Evolutionary conservation across 2,888 invertebrate species (phyloP), one percentile per base, ranked within the genome.

Genomic region (Drosophila anceps): DNA sequence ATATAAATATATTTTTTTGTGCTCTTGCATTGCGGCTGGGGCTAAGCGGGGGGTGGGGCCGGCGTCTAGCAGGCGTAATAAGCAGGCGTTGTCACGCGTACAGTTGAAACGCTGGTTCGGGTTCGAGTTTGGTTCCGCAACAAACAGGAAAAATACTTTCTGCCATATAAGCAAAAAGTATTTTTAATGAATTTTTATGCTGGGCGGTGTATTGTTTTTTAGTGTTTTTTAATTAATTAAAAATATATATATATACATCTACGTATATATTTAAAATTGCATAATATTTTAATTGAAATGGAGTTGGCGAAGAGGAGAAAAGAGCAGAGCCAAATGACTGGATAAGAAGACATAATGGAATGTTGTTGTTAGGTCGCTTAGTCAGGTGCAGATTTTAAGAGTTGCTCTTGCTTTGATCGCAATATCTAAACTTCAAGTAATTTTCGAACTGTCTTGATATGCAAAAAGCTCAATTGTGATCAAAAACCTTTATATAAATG

Each of bases 191-290:
- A 87, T 89, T 84, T 84, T 86, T 80, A 69, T 80, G 69, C 71
- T 70, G 83, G 69, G 57, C 51, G 60, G 81, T 55, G 59, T 76
- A 78, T 86, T 83, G 79, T 80, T 76, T 88, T 76, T 77, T 73
- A 88, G 73, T 81, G 84, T 81, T 78, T 82, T 87, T 79, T 88
- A 86, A 88, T 86, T 90, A 86, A 86, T 88, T 84, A 81, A 88
- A 86, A 87, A 84, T 79, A 59, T 37, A 58, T 33, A 88, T 71
- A 79, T 75, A 43, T 20, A 29, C 5, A 82, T 75, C 79, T 73
- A 10, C 9, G 15, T 44, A 41, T 43, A 79, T 76, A 82, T 73
- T 80, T 73, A 70, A 87, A 85, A 84, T 77, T 82, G 75, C 74
- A 88, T 80, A 74, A 87, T 73, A 85, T 75, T 88, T 75, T 82